These are phyloP conservation scores for Drosophila borealis DNA, from an alignment of 2,888 invertebrate species.

Conservation along the genomic window DNA sequence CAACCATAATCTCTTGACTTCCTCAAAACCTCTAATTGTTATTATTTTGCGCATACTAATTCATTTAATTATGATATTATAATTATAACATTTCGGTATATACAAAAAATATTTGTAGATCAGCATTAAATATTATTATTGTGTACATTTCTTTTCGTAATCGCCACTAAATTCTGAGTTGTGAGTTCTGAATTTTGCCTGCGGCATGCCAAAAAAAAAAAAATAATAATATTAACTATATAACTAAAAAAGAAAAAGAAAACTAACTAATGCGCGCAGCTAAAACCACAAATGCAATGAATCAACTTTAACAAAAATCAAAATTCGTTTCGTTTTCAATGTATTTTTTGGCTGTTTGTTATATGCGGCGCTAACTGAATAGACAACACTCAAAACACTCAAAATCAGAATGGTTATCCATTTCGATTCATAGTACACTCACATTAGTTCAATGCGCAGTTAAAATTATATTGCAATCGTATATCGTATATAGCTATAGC, in stretches of 20 bases:
- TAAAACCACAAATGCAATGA: constrained; percentile 12
- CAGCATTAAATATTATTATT: constrained; percentile 23
- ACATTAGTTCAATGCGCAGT: constrained; percentile 31
- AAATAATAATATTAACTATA: constrained; percentile 15
- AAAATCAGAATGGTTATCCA: constrained; percentile 19
- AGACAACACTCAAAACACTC: constrained; percentile 32
- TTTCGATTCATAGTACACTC: constrained; percentile 49
- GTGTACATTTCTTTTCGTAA: constrained; percentile 40
- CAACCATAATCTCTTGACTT: background rate
- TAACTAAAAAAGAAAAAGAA: constrained; percentile 13
- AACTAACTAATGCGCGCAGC: constrained; percentile 16
- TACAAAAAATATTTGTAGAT: constrained; percentile 15
- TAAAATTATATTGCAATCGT: constrained; percentile 9
- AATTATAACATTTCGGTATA: constrained; percentile 19
- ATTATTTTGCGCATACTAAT: constrained; percentile 37
- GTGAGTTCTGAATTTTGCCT: constrained; percentile 69
- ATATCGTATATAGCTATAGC: constrained; percentile 17
- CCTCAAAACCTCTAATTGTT: constrained; percentile 22
- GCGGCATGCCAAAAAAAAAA: constrained; percentile 61
- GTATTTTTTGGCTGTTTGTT: constrained; percentile 65
- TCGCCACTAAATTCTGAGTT: constrained; percentile 60
- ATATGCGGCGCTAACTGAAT: constrained; percentile 26
- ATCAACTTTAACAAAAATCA: constrained; percentile 13
- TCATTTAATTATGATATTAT: constrained; percentile 7
- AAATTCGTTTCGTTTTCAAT: constrained; percentile 32